These are phyloP conservation scores for Drosophila greeni DNA, from an alignment of 2,888 invertebrate genomes.

Conservation along the genomic window DNA sequence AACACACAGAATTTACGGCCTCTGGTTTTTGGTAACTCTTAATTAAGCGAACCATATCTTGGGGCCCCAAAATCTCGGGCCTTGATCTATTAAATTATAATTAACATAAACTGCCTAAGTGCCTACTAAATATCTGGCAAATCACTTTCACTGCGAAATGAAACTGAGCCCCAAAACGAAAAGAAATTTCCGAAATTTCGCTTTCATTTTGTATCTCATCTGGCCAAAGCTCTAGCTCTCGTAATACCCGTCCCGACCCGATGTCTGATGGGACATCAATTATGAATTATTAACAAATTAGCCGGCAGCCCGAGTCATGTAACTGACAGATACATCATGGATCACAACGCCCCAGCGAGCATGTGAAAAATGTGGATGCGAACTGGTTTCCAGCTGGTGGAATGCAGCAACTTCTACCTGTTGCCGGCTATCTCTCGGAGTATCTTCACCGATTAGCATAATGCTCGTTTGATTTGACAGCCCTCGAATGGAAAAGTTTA, in stretches of 20 bases:
- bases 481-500: slow-evolving; percentile 45
- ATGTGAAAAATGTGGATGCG: slow-evolving; percentile 28
- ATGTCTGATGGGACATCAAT: slow-evolving; percentile 71
- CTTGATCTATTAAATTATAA: slow-evolving; percentile 59
- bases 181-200: slow-evolving; percentile 66
- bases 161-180: slow-evolving; percentile 48
- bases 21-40: slow-evolving; percentile 49
- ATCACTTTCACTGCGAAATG: slow-evolving; percentile 63
- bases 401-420: slow-evolving; percentile 35
- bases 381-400: slow-evolving; percentile 46
- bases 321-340: slow-evolving; percentile 60
- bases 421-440: slow-evolving; percentile 39
- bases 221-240: slow-evolving; percentile 27
- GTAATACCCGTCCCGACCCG: slow-evolving; percentile 35
- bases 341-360: slow-evolving; percentile 44
- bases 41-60: slow-evolving; percentile 48
- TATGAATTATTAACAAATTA: slow-evolving; percentile 74
- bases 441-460: slow-evolving; percentile 64
- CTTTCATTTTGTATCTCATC: slow-evolving; percentile 55
- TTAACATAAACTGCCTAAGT: slow-evolving; percentile 59
- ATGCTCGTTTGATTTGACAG: slow-evolving; percentile 63
- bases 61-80: slow-evolving; percentile 16
- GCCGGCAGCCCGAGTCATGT: slow-evolving; percentile 49
- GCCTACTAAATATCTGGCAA: slow-evolving; percentile 52
- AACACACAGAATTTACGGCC: no score